Base-by-base conservation (phyloP, 1,140 invertebrate genomes). In the Eciton burchellii region DNA sequence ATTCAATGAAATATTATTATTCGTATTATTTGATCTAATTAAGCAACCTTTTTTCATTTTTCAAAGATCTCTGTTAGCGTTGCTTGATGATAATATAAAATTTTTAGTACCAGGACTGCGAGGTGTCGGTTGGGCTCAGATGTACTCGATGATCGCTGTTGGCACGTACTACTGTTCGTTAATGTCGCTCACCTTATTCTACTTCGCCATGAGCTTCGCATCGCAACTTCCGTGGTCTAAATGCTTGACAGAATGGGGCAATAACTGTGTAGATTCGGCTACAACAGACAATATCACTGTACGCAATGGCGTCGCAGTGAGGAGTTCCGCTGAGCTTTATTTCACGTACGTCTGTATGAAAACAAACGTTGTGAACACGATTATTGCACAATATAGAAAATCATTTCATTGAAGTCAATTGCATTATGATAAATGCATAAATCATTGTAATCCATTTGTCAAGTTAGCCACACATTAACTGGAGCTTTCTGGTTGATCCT, bases 91-190 rank as follows among this genome's bases (percentile, higher is more conserved):
- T 62, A n/a, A 35, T 60, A 29, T 26, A 24, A 43, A 57, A 71
- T n/a, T 45, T n/a, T 19, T 71, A 21, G 90, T 88, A 0, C 93
- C 96, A 0, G 95, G 94, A 21, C 94, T 97, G 89, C 95, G 95
- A 96, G 97, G 97, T 26, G 95, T 97, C 26, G 97, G 97, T 0
- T 96, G 96, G 92, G 97, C 96, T 0, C 97, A 98, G 94, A 95
- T 97, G 76, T 95, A 97, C 24, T 96, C 96, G 0, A 96, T 96
- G 60, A 94, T 96, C 0, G 96, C 96, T 82, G 96, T 98, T 45
- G 93, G 95, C 4, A 95, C 96, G 0, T 98, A 98, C 91, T 98
- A 98, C 91, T 97, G 97, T 85, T 96, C 97, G 0, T 95, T 98
- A 77, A 97, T 98, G 93, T 96, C 96, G 0, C 95, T 97, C 79